phyloP scores from a whole-genome alignment of 2,113 vertebrate species.

The Mugil cephalus region DNA sequence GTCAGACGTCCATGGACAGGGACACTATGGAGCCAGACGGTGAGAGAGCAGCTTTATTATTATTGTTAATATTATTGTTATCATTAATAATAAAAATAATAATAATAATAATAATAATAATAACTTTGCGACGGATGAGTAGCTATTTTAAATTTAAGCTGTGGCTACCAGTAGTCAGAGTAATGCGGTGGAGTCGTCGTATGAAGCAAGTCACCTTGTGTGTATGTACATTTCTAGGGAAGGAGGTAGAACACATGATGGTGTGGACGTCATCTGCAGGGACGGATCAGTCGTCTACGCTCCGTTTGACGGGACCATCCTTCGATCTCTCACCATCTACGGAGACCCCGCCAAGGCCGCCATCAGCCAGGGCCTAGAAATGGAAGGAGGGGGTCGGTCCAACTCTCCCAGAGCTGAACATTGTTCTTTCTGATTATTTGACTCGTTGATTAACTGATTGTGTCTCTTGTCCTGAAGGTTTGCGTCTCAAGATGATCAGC shows the following conservation, averaged over 20 bases:
- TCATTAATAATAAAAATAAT: too few species aligned
- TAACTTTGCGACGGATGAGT: too few species aligned
- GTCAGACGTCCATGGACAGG: slow-evolving; percentile 26
- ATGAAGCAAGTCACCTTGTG: too few species aligned
- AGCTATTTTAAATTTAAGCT: too few species aligned
- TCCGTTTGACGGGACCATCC: slow-evolving; percentile 55
- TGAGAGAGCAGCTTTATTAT: background rate
- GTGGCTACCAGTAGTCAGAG: too few species aligned
- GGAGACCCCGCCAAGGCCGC: background rate
- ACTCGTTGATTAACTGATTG: too few species aligned
- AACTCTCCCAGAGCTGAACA: background rate
- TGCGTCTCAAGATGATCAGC: slow-evolving; percentile 67
- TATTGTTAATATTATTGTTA: too few species aligned
- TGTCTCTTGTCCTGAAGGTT: slow-evolving; percentile 22
- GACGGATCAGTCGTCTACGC: slow-evolving; percentile 15
- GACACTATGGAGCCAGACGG: slow-evolving; percentile 50
- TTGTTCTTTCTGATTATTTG: too few species aligned
- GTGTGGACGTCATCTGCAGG: slow-evolving; percentile 50
- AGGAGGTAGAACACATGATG: background rate
- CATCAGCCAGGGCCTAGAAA: slow-evolving; percentile 59
- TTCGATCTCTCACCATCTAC: slow-evolving; percentile 31
- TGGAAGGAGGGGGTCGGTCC: slow-evolving; percentile 46
- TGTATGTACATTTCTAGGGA: too few species aligned
- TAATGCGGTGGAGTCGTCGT: too few species aligned
- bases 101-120: too few species aligned